Percentiles rank a stretch among this genome's conserved stretches.
Conservation (phyloP, 2,797 vertebrate species). For the Melanotaenia pygmaea region DNA sequence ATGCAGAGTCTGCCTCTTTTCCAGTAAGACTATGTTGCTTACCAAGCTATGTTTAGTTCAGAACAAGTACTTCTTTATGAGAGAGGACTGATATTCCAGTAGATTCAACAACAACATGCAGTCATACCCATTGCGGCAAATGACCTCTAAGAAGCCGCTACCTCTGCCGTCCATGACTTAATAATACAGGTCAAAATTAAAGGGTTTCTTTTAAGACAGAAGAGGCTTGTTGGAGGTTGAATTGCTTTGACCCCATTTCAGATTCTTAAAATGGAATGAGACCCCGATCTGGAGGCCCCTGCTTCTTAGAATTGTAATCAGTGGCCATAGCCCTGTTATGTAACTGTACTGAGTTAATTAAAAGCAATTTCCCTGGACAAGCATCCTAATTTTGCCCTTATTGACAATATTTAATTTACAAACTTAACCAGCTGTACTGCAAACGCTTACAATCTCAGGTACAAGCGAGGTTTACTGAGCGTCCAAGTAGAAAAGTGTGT, state of each 20-base stretch:
- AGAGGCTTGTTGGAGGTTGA: constrained; percentile 21
- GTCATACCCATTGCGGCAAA: constrained; percentile 45
- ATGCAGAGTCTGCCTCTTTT: constrained; percentile 52
- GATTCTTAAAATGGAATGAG: constrained; percentile 20
- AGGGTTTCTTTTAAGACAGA: constrained; percentile 16
- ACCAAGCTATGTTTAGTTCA: constrained; percentile 64
- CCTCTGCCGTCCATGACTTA: constrained; percentile 44
- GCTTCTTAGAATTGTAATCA: constrained; percentile 27
- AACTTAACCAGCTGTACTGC: constrained; percentile 4
- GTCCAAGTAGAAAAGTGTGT: constrained; percentile 5
- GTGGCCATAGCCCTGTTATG: constrained; percentile 24
- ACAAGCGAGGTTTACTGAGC: constrained; percentile 7
- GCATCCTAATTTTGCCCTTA: constrained; percentile 2
- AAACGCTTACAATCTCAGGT: constrained; percentile 6
- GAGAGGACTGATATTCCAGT: constrained; percentile 56
- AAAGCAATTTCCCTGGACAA: constrained; percentile 27
- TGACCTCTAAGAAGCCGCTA: constrained; percentile 28
- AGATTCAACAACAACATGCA: constrained; percentile 55
- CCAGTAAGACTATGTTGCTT: constrained; percentile 71
- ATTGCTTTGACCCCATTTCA: constrained; percentile 22
- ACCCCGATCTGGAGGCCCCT: constrained; percentile 26
- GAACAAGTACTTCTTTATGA: constrained; percentile 62
- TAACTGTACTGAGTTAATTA: constrained; percentile 36
- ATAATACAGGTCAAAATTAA: constrained; percentile 41
- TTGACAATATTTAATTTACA: constrained; percentile 2